phyloP scores from a whole-genome alignment of 2,113 vertebrate genomes.

The Alethe diademata region DNA sequence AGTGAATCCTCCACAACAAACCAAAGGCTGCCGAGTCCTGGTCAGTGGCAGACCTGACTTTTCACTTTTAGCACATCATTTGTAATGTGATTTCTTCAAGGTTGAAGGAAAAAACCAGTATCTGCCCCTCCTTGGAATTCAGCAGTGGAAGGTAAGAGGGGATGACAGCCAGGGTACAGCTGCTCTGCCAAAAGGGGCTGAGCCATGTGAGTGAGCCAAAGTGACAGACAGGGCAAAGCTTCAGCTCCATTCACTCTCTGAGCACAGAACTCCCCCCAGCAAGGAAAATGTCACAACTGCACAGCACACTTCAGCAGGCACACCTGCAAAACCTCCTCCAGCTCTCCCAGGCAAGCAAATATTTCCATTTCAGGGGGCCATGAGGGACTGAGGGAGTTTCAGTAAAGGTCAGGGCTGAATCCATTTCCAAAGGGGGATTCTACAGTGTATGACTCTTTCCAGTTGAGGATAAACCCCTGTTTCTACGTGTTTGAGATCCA shows the following conservation, averaged over 20 bases:
- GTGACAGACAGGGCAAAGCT: neutral
- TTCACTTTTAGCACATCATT: neutral
- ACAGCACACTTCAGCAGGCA: neutral
- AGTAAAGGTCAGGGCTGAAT: neutral
- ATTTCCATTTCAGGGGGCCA: neutral
- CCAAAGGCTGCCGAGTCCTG: neutral
- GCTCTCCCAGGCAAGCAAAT: neutral
- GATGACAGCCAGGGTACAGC: neutral
- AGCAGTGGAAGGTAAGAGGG: neutral
- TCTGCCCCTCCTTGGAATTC: neutral
- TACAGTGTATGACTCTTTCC: neutral
- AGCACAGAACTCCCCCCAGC: neutral
- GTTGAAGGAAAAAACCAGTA: neutral
- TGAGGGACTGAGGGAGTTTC: neutral
- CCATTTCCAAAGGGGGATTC: neutral
- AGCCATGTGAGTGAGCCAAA: accelerated
- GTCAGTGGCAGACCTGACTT: neutral
- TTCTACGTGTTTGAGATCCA: neutral
- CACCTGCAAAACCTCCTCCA: neutral
- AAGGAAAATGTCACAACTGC: neutral
- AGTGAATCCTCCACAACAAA: neutral
- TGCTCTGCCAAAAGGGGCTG: neutral
- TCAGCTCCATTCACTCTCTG: neutral
- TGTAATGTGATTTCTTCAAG: neutral
- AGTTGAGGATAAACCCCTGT: neutral